phyloP scores from a whole-genome alignment of 2,113 vertebrate genomes.

The Lophius piscatorius region DNA sequence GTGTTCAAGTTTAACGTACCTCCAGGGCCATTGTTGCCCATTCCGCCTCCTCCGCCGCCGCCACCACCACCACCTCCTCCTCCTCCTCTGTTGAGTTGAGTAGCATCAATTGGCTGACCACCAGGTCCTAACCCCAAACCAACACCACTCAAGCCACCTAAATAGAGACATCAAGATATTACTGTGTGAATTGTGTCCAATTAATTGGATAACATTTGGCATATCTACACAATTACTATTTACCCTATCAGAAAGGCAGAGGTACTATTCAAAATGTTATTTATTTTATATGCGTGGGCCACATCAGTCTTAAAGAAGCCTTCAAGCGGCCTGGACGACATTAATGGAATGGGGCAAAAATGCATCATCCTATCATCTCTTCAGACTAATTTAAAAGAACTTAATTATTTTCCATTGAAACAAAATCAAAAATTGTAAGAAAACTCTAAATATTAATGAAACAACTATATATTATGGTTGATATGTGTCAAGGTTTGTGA shows the following conservation, averaged over 20 bases:
- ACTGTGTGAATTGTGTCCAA: neutral
- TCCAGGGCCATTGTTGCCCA: constrained; percentile 92
- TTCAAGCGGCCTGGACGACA: too few species aligned
- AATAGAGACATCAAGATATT: constrained; percentile 8
- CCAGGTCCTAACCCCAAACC: constrained; percentile 96
- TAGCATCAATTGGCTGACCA: constrained; percentile 95
- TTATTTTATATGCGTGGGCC: too few species aligned
- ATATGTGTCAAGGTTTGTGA: too few species aligned
- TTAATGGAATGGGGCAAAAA: too few species aligned
- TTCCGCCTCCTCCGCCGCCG: constrained; percentile 84
- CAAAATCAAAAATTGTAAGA: too few species aligned
- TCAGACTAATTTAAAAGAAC: too few species aligned
- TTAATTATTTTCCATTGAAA: too few species aligned
- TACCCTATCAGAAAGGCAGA: neutral
- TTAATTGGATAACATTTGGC: neutral
- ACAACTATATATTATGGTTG: neutral
- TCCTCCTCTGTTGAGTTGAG: constrained; percentile 89
- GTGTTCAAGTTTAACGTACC: constrained; percentile 71
- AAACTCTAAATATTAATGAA: too few species aligned
- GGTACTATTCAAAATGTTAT: neutral
- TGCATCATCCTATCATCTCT: too few species aligned
- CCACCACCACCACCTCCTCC: too few species aligned
- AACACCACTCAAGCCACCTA: constrained; percentile 95
- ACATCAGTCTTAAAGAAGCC: too few species aligned
- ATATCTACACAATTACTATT: neutral